Evolutionary conservation across 2,797 vertebrate genomes (phyloP), one percentile per base, ranked within the genome.

Genomic region (Labroides dimidiatus): DNA sequence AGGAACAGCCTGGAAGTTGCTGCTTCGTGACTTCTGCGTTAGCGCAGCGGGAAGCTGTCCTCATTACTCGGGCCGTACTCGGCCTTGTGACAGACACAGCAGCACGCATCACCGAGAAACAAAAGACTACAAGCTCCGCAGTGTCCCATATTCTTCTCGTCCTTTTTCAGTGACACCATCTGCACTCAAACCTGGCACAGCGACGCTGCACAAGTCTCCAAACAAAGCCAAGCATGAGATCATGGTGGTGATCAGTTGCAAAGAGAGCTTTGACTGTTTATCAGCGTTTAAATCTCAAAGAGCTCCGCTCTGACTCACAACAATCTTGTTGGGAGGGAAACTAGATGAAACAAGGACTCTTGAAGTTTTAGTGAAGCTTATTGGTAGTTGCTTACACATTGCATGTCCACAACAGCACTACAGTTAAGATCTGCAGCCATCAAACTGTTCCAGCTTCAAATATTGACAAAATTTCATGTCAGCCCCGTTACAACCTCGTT

Each of bases 21-120:
- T 24, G 48, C 1, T 20, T 20, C n/a, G 1, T 10, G n/a, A 10
- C 10, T 49, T 24, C 12, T 49, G 41, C 42, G 20, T 41, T 20
- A 47, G 24, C 21, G 6, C 12, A 1, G 4, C 13, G 58, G 15
- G 57, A 49, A 10, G 37, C 12, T 58, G 54, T 48, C 64, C 48
- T 48, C 24, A 44, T 47, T 9, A n/a, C 27, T 39, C 1, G 27
- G 53, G n/a, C n/a, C 21, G 12, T 12, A 4, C 23, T 42, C 42
- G 19, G 50, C 45, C 44, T 10, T 11, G 21, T 30, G 57, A 50
- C 33, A 49, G 55, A 42, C 55, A 33, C 50, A 49, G 43, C 64
- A 54, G 42, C 39, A 10, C 13, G 24, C 19, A 43, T 24, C 42
- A 20, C 17, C 23, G 1, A 17, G 23, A 33, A 68, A 68, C 63